phyloP scores from a whole-genome alignment of 2,888 invertebrate species.

The Hedya salicella region DNA sequence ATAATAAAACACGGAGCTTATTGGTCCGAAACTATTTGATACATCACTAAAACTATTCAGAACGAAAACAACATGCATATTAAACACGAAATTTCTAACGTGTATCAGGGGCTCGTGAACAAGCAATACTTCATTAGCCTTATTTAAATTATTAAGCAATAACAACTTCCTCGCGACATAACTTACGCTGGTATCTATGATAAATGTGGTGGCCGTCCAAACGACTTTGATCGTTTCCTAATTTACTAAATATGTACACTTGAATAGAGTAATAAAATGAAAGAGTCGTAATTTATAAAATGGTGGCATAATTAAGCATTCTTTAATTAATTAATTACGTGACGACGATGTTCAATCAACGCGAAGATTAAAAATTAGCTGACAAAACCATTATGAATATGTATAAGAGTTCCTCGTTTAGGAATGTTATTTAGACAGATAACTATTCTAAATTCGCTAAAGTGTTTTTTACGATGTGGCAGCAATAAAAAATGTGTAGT shows the following conservation, averaged over 20 bases:
- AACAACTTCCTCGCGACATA: conserved; percentile 64
- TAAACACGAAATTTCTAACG: conserved; percentile 54
- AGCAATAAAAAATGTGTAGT: conserved; percentile 60
- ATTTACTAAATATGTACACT: conserved; percentile 66
- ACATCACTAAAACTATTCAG: conserved; percentile 48
- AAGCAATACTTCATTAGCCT: conserved; percentile 71
- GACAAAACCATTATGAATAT: conserved; percentile 72
- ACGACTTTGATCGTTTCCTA: conserved; percentile 61
- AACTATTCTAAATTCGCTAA: conserved; percentile 56
- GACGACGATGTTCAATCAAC: conserved; percentile 75
- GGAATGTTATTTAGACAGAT: conserved; percentile 51
- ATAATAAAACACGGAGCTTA: conserved; percentile 50
- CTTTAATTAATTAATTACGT: conserved; percentile 79
- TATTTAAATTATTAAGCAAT: conserved; percentile 76
- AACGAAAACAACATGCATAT: conserved; percentile 57
- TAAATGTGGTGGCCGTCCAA: conserved; percentile 55
- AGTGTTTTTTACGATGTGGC: conserved; percentile 59
- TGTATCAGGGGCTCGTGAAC: conserved; percentile 49
- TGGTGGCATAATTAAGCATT: conserved; percentile 70
- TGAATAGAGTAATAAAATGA: conserved; percentile 68
- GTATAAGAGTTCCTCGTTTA: conserved; percentile 57
- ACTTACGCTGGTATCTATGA: conserved; percentile 68
- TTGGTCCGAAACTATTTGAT: conserved; percentile 37
- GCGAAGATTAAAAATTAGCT: conserved; percentile 73
- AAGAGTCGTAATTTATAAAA: conserved; percentile 69